These are phyloP conservation scores for Drosophila willistoni DNA, from an alignment of 1,140 invertebrate species.

Conservation along the genomic window DNA sequence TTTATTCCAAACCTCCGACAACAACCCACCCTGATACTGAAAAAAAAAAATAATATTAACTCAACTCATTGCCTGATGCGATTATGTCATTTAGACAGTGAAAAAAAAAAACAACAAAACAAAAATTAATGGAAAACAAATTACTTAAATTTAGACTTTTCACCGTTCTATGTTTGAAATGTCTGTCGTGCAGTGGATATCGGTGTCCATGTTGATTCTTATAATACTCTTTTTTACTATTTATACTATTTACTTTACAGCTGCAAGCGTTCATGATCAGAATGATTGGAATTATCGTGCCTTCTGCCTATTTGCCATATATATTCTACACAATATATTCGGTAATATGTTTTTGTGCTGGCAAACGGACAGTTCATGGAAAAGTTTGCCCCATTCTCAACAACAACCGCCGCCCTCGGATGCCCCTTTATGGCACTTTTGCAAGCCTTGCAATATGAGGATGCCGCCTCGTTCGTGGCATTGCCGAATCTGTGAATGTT, in stretches of 20 bases:
- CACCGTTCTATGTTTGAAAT: not conserved
- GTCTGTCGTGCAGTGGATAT: constrained; percentile 25
- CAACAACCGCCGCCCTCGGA: constrained; percentile 21
- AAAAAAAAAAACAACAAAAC: not conserved
- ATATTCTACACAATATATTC: constrained; percentile 36
- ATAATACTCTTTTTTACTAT: constrained; percentile 22
- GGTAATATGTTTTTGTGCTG: constrained; percentile 44
- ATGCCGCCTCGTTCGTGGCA: constrained; percentile 95
- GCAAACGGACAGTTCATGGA: constrained; percentile 22
- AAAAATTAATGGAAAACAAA: not conserved
- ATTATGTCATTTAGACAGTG: constrained; percentile 53
- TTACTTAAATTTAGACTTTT: not conserved
- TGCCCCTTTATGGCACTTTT: constrained; percentile 87
- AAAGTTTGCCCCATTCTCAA: constrained; percentile 5
- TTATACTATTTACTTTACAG: constrained; percentile 39
- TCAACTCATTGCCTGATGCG: constrained; percentile 46
- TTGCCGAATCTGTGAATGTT: constrained; percentile 90
- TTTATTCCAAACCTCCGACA: constrained; percentile 10
- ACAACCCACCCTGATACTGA: not conserved
- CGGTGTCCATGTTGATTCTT: not conserved
- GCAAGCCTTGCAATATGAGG: constrained; percentile 89
- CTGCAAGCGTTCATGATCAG: constrained; percentile 23
- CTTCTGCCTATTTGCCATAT: constrained; percentile 5
- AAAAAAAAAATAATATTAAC: constrained; percentile 1
- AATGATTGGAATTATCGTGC: constrained; percentile 27